phyloP scores from a whole-genome alignment of 2,797 vertebrate genomes.

The Ataeniobius toweri region DNA sequence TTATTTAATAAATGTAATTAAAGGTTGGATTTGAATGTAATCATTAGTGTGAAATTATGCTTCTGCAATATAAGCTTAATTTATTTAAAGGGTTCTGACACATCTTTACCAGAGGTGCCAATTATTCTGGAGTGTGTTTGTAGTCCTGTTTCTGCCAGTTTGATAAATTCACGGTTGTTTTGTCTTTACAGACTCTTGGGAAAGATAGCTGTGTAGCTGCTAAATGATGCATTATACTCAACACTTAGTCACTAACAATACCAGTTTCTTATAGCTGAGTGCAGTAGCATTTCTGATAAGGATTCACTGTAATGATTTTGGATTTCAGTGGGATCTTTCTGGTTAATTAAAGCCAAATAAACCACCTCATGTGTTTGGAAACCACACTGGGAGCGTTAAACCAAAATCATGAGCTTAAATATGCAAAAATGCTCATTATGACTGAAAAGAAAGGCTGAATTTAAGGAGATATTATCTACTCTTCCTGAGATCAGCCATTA shows the following conservation, averaged over 20 bases:
- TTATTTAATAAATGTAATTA: background rate
- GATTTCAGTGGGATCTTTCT: background rate
- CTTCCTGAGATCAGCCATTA: background rate
- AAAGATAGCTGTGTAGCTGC: slow-evolving; percentile 29
- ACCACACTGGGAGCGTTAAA: slow-evolving; percentile 3
- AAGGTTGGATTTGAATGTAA: background rate
- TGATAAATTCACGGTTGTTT: slow-evolving; percentile 4
- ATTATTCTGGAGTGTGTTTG: slow-evolving; percentile 1
- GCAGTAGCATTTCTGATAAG: background rate
- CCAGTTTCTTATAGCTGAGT: slow-evolving; percentile 8
- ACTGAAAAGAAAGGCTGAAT: background rate
- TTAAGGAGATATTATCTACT: background rate
- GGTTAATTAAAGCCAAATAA: background rate
- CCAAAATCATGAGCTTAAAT: slow-evolving; percentile 13
- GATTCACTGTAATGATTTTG: background rate
- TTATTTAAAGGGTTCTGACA: background rate
- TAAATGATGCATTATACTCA: slow-evolving; percentile 31
- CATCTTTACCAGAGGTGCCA: background rate
- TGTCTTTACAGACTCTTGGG: slow-evolving; percentile 3
- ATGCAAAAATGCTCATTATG: slow-evolving; percentile 7
- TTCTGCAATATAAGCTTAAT: background rate
- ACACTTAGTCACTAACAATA: slow-evolving; percentile 25
- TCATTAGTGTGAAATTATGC: background rate
- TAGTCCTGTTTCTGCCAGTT: background rate
- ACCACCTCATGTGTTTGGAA: slow-evolving; percentile 8